phyloP scores from a whole-genome alignment of 2,888 invertebrate genomes.

The Strigamia transsilvanica region DNA sequence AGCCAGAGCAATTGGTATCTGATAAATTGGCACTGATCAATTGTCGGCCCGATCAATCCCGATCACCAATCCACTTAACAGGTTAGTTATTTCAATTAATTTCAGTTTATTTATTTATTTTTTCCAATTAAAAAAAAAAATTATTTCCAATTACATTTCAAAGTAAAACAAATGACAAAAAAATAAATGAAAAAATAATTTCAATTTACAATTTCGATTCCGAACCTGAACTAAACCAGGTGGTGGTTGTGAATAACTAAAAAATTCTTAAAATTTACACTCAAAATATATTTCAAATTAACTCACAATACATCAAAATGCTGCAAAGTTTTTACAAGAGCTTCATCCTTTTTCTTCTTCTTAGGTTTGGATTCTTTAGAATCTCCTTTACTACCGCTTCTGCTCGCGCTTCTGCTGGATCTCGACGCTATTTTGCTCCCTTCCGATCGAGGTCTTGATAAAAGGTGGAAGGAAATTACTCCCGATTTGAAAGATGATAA shows the following conservation, averaged over 20 bases:
- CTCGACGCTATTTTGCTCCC: background rate
- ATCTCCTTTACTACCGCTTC: background rate
- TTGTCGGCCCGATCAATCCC: too few species aligned
- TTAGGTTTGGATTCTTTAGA: background rate
- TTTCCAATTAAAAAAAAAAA: too few species aligned
- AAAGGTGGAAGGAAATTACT: background rate
- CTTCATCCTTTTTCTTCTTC: constrained; percentile 50
- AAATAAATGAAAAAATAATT: too few species aligned
- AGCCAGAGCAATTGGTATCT: too few species aligned
- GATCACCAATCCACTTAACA: too few species aligned
- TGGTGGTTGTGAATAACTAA: constrained; percentile 57
- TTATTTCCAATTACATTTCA: too few species aligned
- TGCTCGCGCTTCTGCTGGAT: background rate
- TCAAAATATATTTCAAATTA: background rate
- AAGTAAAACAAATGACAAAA: too few species aligned
- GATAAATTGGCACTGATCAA: too few species aligned
- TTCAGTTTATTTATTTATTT: too few species aligned
- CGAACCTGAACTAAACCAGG: constrained; percentile 56
- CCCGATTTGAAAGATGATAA: background rate
- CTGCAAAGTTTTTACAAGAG: constrained; percentile 54
- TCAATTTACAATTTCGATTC: background rate
- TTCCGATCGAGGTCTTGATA: background rate
- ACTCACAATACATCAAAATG: constrained; percentile 57
- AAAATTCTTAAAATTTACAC: constrained; percentile 43
- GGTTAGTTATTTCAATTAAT: too few species aligned